phyloP scores from a whole-genome alignment of 37 sponge, comb jelly and placozoan species.

The Crambe crambe region DNA sequence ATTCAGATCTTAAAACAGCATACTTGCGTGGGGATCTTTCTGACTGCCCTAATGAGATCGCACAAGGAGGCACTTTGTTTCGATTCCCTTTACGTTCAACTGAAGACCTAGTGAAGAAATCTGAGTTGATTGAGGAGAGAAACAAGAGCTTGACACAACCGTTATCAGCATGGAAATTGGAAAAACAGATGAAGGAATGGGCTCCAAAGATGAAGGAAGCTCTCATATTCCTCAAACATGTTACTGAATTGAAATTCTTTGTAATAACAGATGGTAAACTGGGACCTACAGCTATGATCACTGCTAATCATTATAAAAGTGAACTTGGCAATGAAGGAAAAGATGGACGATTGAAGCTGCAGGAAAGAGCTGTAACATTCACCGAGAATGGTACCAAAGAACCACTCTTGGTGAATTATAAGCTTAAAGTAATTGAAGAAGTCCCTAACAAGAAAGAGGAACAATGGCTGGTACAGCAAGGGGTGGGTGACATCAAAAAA shows the following conservation, averaged over 20 bases:
- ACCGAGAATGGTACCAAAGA: background rate
- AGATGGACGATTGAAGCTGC: background rate
- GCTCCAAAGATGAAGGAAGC: too few relatives aligned
- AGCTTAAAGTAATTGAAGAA: background rate
- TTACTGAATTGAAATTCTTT: slow-evolving; percentile 43
- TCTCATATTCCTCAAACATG: too few relatives aligned
- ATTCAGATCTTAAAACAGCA: slow-evolving; percentile 14
- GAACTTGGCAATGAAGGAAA: background rate
- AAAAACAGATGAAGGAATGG: slow-evolving; percentile 29
- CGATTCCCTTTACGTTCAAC: too few relatives aligned
- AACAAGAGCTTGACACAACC: background rate
- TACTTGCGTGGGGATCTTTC: slow-evolving; percentile 5
- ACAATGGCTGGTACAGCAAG: slow-evolving; percentile 32
- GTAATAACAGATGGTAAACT: background rate
- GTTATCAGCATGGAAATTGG: slow-evolving; percentile 20
- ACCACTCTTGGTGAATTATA: slow-evolving; percentile 2
- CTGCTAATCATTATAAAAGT: slow-evolving; percentile 7
- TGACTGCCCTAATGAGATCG: slow-evolving; percentile 12
- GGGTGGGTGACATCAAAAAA: slow-evolving; percentile 10
- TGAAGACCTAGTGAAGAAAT: slow-evolving; percentile 27
- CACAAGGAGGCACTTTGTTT: slow-evolving; percentile 19
- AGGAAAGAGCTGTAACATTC: background rate
- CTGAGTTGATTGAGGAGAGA: slow-evolving; percentile 6
- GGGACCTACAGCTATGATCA: background rate
- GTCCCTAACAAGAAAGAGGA: background rate